Base-by-base conservation (phyloP, 1,140 invertebrate genomes). In the Lepidurus apus region DNA sequence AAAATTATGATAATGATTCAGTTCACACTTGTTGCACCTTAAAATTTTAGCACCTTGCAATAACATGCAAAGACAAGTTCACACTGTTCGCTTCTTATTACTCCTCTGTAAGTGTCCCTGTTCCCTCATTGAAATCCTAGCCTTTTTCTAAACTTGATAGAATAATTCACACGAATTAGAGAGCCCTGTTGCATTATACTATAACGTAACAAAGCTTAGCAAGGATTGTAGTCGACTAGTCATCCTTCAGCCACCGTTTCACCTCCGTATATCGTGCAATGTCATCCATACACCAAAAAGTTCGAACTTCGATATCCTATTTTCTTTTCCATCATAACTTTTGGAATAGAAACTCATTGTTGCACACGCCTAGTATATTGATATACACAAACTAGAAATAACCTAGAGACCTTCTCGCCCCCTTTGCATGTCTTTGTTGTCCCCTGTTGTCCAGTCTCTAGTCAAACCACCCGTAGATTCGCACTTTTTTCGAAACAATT, bases 141-240 rank as follows among this genome's bases (percentile, higher is more conserved):
- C 21, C 21, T 7, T 65, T 65, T 13, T 65, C 53, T 34, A 65
- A 65, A 65, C 53, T 9, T 47, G 17, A 11, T 65, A 21, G 17
- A 65, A 65, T 65, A 65, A 65, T 65, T 65, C 53, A 21, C 53
- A 65, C 21, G 21, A 65, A 65, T 65, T 65, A n/a, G 17, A 21
- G 53, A 65, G 21, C 17, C 17, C 21, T 65, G 53, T 65, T 21
- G 53, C 53, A 65, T 65, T 65, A 65, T 65, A 65, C 17, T 65
- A 65, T 65, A 65, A 65, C 53, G 53, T 65, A 65, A 65, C 53
- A 65, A 65, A 21, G 53, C 53, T 65, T 65, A 65, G 53, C 53
- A 65, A 65, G 21, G 53, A 65, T 65, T 13, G 53, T 65, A 65
- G 53, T 65, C 53, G 53, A 65, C 53, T 65, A 65, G 53, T 65